Percentiles rank a stretch among this genome's conserved stretches.
Conservation (phyloP, 2,888 invertebrate genomes). For the Loripinus fragilis region DNA sequence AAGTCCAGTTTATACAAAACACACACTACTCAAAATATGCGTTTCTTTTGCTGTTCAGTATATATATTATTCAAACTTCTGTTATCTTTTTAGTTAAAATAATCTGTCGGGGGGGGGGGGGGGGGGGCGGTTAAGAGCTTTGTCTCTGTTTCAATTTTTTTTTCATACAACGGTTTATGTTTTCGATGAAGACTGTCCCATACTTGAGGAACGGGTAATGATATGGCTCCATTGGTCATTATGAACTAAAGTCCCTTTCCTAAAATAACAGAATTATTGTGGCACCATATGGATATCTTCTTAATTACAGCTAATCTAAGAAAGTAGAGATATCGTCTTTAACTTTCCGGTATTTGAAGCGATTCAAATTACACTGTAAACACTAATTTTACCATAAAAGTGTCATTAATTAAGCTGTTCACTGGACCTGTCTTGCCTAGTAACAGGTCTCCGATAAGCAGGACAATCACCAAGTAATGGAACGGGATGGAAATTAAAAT, state of each 20-base stretch:
- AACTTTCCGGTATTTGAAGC: constrained; percentile 32
- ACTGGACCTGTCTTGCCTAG: constrained; percentile 42
- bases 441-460: constrained; percentile 35
- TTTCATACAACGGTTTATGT: no score
- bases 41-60: no score
- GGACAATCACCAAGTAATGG: constrained; percentile 36
- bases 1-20: no score
- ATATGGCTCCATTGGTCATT: no score
- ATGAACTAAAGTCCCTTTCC: neutral
- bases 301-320: neutral
- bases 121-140: no score
- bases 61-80: no score
- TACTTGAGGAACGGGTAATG: no score
- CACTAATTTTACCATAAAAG: constrained; percentile 48
- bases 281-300: constrained; percentile 4
- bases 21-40: no score
- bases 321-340: neutral
- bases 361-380: constrained; percentile 52
- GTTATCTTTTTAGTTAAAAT: no score
- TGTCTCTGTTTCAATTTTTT: no score
- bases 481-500: constrained; percentile 57
- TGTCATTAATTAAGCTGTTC: constrained; percentile 45
- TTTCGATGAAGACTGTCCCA: no score
- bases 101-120: no score
- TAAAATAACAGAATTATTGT: neutral